phyloP scores from a whole-genome alignment of 2,888 invertebrate genomes.

The Chaetogeoica ovagalla region DNA sequence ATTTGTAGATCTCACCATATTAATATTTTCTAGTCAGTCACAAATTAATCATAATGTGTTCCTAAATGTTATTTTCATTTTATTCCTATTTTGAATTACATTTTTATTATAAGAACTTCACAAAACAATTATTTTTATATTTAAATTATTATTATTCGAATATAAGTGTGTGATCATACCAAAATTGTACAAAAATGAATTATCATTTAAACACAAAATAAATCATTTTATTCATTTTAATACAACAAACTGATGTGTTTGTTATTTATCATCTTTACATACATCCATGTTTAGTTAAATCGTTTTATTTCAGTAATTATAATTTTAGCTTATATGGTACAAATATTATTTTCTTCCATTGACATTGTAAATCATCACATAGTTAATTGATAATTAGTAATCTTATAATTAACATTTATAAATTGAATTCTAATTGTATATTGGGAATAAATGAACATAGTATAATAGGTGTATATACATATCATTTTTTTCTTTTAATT shows the following conservation, averaged over 20 bases:
- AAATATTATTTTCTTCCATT: neutral
- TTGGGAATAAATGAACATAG: no score
- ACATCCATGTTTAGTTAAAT: neutral
- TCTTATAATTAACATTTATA: no score
- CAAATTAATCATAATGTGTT: constrained; percentile 29
- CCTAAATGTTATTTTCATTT: constrained; percentile 14
- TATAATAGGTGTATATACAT: neutral
- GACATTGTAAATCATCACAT: no score
- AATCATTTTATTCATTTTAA: constrained; percentile 28
- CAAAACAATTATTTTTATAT: constrained; percentile 1
- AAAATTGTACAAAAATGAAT: constrained; percentile 25
- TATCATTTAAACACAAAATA: constrained; percentile 37
- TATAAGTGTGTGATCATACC: constrained; percentile 20
- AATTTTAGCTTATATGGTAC: neutral
- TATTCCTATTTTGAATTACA: constrained; percentile 28
- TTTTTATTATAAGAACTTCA: neutral
- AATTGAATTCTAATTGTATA: no score
- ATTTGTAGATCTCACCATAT: constrained; percentile 35
- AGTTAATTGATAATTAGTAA: no score
- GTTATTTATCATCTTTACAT: neutral
- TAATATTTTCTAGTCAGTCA: constrained; percentile 43
- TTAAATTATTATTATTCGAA: neutral
- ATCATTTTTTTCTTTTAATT: neutral
- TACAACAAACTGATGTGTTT: constrained; percentile 2
- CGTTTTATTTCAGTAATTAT: neutral